Base-by-base conservation (phyloP, 2,797 vertebrate genomes). In the Echeneis naucrates region DNA sequence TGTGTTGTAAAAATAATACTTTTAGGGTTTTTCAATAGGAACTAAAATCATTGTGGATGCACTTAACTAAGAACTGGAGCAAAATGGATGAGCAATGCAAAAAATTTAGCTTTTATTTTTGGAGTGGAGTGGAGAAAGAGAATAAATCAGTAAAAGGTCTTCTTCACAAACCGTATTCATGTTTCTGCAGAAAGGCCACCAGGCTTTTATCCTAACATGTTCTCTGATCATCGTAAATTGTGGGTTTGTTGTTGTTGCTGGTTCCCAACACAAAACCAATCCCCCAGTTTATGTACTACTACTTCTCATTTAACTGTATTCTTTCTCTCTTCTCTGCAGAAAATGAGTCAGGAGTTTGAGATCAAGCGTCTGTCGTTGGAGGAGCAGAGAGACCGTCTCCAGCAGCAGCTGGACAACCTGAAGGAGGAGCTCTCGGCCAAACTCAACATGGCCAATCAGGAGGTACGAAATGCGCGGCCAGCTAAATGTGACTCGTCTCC, bases 311-410 rank as follows among this genome's bases (percentile, higher is more conserved):
- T 33, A 60, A n/a, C 33, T 51, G 21, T 21, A 2, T 54, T 5
- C 40, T 0, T 54, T 48, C 12, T 6, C 4, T 44, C 32, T 17
- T 13, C n/a, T 57, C 61, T 74, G 0, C 78, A 92, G 98, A 97
- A 99, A 88, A 90, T 99, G 91, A 97, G 97, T 63, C 97, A 99
- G 87, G 96, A 97, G 87, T 96, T 96, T 93, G 96, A 98, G 92
- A 98, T 97, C 32, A 96, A 97, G 72, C 96, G 94, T 8, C 81
- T 96, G 59, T 96, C 95, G 3, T 75, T 99, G 89, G 97, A 98
- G 92, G 96, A 97, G 35, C 97, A 97, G 92, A 95, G 96, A 66
- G 96, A 94, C 84, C 95, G 95, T 33, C 95, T 99, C 50, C 95
- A 95, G 81, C 96, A 96, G 86, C 95, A 99, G 62, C 87, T 99